A percentile compares a stretch with the other conserved stretches of the same genome.
Evolutionary conservation across 2,797 vertebrate species (phyloP).

Genomic region (Lates japonicus): DNA sequence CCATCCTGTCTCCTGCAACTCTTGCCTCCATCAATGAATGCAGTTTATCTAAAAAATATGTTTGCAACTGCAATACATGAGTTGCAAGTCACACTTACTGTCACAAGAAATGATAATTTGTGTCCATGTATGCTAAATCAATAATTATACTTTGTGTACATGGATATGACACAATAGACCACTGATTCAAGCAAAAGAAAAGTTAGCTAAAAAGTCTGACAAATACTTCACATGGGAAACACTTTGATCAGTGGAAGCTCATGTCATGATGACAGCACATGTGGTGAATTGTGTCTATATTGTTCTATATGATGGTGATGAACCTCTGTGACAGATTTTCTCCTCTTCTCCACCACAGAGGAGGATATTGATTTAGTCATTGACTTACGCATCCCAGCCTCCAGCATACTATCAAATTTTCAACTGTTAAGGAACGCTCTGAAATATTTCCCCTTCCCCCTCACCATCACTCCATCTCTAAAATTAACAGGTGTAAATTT

Average conservation of each 20-base stretch:
- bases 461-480: background rate
- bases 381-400: constrained; percentile 22
- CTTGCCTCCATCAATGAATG: too few species aligned
- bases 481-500: background rate
- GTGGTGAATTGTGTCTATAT: too few species aligned
- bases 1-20: too few species aligned
- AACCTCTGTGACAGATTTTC: background rate
- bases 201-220: background rate
- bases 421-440: background rate
- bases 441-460: fast-evolving
- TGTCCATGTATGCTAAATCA: too few species aligned
- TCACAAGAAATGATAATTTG: too few species aligned
- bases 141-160: too few species aligned
- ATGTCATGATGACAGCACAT: background rate
- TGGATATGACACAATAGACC: background rate
- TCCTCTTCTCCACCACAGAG: constrained; percentile 27
- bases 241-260: background rate
- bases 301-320: background rate
- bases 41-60: too few species aligned
- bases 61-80: too few species aligned
- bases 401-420: background rate
- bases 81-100: too few species aligned
- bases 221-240: background rate
- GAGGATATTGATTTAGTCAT: constrained; percentile 14
- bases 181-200: too few species aligned